phyloP scores from a whole-genome alignment of 2,888 invertebrate genomes.

The Nephrotoma appendiculata region DNA sequence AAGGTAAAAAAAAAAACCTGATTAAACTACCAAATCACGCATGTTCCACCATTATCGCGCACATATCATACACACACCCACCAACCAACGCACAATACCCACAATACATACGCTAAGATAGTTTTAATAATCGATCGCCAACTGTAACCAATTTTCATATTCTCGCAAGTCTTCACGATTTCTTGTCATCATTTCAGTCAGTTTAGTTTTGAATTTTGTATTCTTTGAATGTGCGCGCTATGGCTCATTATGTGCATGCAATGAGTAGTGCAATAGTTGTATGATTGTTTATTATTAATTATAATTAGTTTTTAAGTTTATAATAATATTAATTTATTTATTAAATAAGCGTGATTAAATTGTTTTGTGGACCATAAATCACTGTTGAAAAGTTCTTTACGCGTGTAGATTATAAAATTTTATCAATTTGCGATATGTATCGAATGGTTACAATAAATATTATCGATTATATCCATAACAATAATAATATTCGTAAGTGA shows the following conservation, averaged over 20 bases:
- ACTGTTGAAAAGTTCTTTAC: background rate
- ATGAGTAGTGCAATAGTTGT: background rate
- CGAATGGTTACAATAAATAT: background rate
- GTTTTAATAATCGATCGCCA: background rate
- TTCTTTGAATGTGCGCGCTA: background rate
- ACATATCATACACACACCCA: background rate
- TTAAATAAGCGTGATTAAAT: background rate
- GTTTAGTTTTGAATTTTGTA: background rate
- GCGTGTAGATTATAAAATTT: background rate
- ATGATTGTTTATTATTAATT: background rate
- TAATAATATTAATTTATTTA: background rate
- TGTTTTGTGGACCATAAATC: background rate
- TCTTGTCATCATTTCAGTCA: background rate
- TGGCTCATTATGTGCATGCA: background rate
- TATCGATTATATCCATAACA: background rate
- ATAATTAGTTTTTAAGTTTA: background rate
- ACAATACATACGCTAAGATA: background rate
- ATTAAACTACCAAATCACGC: background rate
- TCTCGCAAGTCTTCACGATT: background rate
- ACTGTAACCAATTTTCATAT: background rate
- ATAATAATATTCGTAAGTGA: background rate
- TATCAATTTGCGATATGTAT: background rate
- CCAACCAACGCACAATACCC: background rate
- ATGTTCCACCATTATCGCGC: background rate
- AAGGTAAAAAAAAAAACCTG: background rate